These are phyloP conservation scores for Dolichotis patagonum DNA, from an alignment of 2,113 vertebrate genomes.

Conservation along the genomic window DNA sequence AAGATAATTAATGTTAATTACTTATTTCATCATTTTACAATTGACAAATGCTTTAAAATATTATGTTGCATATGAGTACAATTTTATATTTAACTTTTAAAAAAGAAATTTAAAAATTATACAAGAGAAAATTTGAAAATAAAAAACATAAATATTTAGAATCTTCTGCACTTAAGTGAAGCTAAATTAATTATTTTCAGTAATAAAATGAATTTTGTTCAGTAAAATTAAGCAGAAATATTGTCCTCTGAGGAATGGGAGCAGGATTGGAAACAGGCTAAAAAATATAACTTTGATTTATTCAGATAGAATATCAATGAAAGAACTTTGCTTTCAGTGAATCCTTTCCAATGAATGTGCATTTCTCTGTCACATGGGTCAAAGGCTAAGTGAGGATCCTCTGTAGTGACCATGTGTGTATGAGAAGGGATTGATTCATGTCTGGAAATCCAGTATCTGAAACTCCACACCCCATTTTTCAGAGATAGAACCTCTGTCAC, in stretches of 20 bases:
- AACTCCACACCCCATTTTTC: not conserved
- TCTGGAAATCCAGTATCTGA: not conserved
- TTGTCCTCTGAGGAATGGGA: not conserved
- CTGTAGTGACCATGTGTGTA: not conserved
- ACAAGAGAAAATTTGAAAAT: not conserved
- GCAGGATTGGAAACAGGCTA: accelerated
- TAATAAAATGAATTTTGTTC: not conserved
- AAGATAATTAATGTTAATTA: not conserved
- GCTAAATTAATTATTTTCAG: not conserved
- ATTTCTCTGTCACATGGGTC: not conserved
- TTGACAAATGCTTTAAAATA: not conserved
- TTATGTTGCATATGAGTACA: not conserved
- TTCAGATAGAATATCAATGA: not conserved
- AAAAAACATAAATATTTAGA: not conserved
- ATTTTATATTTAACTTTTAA: not conserved
- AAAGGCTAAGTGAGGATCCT: not conserved
- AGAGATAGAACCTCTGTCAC: not conserved
- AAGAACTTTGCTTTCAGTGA: not conserved
- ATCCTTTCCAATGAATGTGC: not conserved
- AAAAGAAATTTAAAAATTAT: not conserved
- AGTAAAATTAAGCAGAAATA: not conserved
- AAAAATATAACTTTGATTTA: not conserved
- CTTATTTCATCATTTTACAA: not conserved
- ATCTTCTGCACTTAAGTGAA: not conserved
- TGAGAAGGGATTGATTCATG: not conserved